These are phyloP conservation scores for Smutsia gigantea DNA, from an alignment of 2,797 vertebrate species.

Conservation along the genomic window DNA sequence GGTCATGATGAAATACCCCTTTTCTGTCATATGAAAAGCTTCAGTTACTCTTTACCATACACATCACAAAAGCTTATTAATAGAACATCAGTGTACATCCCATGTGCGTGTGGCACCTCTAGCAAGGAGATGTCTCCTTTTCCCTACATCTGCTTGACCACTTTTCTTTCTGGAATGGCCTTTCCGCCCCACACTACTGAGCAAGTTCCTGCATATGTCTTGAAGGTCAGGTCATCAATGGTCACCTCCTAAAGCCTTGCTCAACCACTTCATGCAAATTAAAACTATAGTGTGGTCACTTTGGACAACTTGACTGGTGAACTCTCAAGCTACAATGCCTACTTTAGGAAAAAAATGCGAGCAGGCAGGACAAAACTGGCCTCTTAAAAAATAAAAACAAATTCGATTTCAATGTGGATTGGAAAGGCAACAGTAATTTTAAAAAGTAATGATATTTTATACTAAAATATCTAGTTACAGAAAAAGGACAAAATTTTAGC, in stretches of 20 bases:
- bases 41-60: neutral
- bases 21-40: neutral
- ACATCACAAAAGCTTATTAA: neutral
- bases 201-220: neutral
- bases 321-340: neutral
- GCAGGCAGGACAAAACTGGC: neutral
- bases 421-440: neutral
- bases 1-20: neutral
- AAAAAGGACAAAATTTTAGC: constrained; percentile 42
- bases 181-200: neutral
- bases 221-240: neutral
- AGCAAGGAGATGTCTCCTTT: neutral
- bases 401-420: neutral
- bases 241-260: neutral
- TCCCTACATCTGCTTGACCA: neutral
- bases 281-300: constrained; percentile 28
- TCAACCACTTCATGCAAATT: constrained; percentile 12
- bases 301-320: constrained; percentile 1
- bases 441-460: constrained; percentile 25
- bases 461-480: constrained; percentile 42
- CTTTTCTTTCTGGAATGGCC: neutral
- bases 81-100: neutral
- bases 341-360: neutral
- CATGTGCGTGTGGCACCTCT: neutral
- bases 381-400: constrained; percentile 44